Percentiles rank a stretch among this genome's conserved stretches.
Conservation (phyloP, 1,140 invertebrate species). For the Zophobas atratus region DNA sequence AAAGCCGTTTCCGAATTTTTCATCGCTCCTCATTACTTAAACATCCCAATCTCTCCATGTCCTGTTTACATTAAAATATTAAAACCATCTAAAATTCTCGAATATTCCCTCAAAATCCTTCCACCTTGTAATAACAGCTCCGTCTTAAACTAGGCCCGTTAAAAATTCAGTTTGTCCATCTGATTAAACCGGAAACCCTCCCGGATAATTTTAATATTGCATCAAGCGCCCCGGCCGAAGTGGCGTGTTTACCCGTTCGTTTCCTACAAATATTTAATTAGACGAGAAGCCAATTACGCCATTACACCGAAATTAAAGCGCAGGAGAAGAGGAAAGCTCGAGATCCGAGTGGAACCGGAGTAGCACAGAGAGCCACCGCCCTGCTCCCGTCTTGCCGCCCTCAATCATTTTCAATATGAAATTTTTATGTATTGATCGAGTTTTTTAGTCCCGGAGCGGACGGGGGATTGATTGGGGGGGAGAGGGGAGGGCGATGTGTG, state of each 20-base stretch:
- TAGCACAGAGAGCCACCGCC: slow-evolving; percentile 58
- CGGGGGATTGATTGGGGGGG: slow-evolving; percentile 58
- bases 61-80: no score
- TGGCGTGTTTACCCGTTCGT: slow-evolving; percentile 32
- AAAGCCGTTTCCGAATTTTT: no score
- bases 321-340: background rate
- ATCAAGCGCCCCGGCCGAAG: background rate
- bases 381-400: slow-evolving; percentile 58
- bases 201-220: slow-evolving; percentile 31
- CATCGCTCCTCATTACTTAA: no score
- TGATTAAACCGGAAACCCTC: slow-evolving; percentile 27
- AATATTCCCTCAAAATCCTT: no score
- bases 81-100: no score
- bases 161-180: slow-evolving; percentile 41
- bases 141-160: background rate
- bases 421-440: slow-evolving; percentile 70
- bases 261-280: slow-evolving; percentile 38
- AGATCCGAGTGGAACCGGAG: slow-evolving; percentile 24
- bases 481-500: slow-evolving; percentile 47
- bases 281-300: slow-evolving; percentile 25
- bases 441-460: slow-evolving; percentile 64
- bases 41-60: no score
- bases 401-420: slow-evolving; percentile 70
- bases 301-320: slow-evolving; percentile 27
- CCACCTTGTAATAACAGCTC: no score